Evolutionary conservation across 2,113 vertebrate genomes (phyloP), one percentile per base, ranked within the genome.

Genomic region (Tamias sibiricus): DNA sequence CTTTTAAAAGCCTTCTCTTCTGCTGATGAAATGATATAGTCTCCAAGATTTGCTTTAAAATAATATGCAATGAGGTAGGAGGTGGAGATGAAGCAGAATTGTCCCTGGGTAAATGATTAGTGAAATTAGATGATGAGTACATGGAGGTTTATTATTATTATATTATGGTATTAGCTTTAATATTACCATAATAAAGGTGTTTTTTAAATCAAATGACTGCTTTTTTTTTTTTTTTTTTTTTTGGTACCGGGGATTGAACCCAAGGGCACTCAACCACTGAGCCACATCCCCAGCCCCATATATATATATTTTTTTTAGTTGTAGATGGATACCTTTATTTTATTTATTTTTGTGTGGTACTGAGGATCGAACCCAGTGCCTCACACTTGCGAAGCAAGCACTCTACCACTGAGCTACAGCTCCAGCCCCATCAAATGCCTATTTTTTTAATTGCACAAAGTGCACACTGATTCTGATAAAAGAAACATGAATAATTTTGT

Each of bases 401-500:
- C 47, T 49, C 13, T 49, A 49, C 47, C 47, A 49, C n/a, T 49
- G 47, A 49, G 47, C 47, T 49, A 49, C 47, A 49, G 47, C 11
- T 12, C 47, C 47, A 49, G 47, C 47, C 47, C 47, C 13, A 87
- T 72, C 42, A 71, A 90, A 35, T 72, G 40, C 28, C 19, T 82
- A 49, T 83, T 37, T 93, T 83, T 16, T n/a, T 16, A 52, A 14
- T 77, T 88, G 9, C 4, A 37, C 52, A 79, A 88, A 32, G 22
- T 83, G 32, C 20, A 90, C 10, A 77, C 54, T 47, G 30, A 90
- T 96, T 90, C 71, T 74, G 44, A 72, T 88, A n/a, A 84, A 90
- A 83, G 52, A 69, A 80, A 19, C 10, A 7, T 87, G 40, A 90
- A 10, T 85, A 74, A 84, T 91, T 96, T 79, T 57, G 20, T 81